These are phyloP conservation scores for Pipistrellus pipistrellus DNA, from an alignment of 2,797 vertebrate species.

Conservation along the genomic window DNA sequence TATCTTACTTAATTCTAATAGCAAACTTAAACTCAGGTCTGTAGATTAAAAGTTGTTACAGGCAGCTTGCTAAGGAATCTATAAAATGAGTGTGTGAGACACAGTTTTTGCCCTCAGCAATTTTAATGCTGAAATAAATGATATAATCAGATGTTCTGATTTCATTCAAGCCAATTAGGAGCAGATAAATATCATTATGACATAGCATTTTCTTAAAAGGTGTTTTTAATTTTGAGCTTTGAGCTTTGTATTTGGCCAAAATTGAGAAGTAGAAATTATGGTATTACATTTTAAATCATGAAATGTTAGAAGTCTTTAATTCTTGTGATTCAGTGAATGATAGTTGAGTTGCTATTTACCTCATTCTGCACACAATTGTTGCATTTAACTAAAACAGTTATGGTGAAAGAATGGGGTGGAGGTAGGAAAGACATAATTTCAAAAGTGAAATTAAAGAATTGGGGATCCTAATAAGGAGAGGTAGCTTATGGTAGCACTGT, in stretches of 20 bases:
- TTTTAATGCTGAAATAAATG: constrained; percentile 45
- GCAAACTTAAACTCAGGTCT: background rate
- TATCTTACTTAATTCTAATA: background rate
- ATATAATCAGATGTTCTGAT: constrained; percentile 42
- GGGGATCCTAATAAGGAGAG: background rate
- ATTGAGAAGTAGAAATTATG: constrained; percentile 40
- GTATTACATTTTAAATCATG: constrained; percentile 33
- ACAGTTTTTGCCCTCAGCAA: background rate
- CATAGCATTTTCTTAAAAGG: constrained; percentile 41
- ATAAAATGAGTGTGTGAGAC: constrained; percentile 22
- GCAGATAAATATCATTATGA: constrained; percentile 40
- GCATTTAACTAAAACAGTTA: background rate
- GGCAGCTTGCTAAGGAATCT: background rate
- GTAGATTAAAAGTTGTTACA: background rate
- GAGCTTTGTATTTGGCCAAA: background rate
- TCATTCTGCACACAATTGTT: constrained; percentile 6
- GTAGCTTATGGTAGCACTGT: background rate
- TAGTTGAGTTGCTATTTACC: background rate
- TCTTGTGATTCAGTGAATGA: constrained; percentile 12
- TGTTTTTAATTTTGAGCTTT: background rate
- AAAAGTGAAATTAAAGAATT: constrained; percentile 21
- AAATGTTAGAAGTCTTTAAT: constrained; percentile 27
- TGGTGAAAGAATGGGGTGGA: background rate
- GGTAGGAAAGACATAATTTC: background rate
- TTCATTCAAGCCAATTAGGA: constrained; percentile 50